phyloP scores from a whole-genome alignment of 2,797 vertebrate species.

The Squalus acanthias region DNA sequence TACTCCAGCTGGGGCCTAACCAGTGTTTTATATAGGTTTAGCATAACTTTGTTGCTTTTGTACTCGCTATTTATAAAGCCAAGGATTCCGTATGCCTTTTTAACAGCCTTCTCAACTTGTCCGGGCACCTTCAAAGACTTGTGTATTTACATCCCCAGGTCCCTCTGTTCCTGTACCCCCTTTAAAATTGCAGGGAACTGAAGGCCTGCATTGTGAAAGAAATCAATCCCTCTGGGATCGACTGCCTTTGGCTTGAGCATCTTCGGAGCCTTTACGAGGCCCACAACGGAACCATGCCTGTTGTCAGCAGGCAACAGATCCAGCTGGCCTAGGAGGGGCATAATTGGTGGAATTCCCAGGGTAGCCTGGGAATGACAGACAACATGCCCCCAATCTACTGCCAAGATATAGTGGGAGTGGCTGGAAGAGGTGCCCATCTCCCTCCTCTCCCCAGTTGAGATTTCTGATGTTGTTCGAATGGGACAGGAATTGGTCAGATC shows the following conservation, averaged over 20 bases:
- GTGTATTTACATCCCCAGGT: not conserved
- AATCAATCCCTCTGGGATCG: not conserved
- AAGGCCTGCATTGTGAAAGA: not conserved
- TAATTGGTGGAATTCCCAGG: not conserved
- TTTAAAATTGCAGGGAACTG: not conserved
- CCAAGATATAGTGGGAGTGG: not conserved
- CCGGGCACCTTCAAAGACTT: not conserved
- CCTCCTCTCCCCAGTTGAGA: not conserved
- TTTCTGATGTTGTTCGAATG: not conserved
- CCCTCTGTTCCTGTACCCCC: not conserved
- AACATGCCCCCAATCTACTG: not conserved
- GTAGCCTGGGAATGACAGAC: not conserved
- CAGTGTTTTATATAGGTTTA: not conserved
- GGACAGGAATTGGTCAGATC: not conserved
- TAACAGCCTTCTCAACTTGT: not conserved
- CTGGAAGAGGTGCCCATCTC: not conserved
- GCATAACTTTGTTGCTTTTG: not conserved
- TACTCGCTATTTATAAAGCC: not conserved
- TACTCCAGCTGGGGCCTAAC: not conserved
- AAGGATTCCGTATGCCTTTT: not conserved
- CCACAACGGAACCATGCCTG: not conserved
- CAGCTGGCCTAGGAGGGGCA: not conserved
- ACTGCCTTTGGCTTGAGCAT: not conserved
- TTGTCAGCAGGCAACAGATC: not conserved
- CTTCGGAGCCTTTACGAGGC: not conserved